These are phyloP conservation scores for Halichondria panicea DNA, from an alignment of 37 sponge, comb jelly and placozoan species.

Conservation along the genomic window DNA sequence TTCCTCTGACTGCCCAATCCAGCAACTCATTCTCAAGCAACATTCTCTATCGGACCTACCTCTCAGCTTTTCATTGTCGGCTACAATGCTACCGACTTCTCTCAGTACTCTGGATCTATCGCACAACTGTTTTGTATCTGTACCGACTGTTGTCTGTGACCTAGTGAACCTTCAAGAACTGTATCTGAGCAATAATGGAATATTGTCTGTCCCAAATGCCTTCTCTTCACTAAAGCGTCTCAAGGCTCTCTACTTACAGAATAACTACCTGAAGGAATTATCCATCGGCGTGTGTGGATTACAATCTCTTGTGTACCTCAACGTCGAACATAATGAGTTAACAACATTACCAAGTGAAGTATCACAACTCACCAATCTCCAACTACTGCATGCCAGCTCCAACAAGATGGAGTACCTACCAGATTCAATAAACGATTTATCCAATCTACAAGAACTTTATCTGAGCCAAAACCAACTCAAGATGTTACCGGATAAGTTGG, in stretches of 20 bases:
- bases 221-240: constrained; percentile 14
- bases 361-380: constrained; percentile 16
- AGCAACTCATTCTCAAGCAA: constrained; percentile 33
- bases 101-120: constrained; percentile 47
- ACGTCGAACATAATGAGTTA: constrained; percentile 43
- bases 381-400: constrained; percentile 19
- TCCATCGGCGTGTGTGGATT: constrained; percentile 22
- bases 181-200: constrained; percentile 18
- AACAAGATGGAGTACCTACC: constrained; percentile 29
- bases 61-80: constrained; percentile 5
- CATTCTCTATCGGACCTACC: constrained; percentile 32
- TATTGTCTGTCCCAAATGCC: constrained; percentile 17
- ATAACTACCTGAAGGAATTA: constrained; percentile 21
- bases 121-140: constrained; percentile 15
- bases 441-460: constrained; percentile 32
- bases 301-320: constrained; percentile 6
- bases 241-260: constrained; percentile 14
- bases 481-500: constrained; percentile 13
- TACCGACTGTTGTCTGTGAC: constrained; percentile 39
- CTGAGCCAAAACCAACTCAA: constrained; percentile 33
- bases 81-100: not conserved
- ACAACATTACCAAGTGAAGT: constrained; percentile 41
- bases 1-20: constrained; percentile 13
- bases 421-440: constrained; percentile 3
- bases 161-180: constrained; percentile 26